A percentile compares a stretch with the other conserved stretches of the same genome.
Conservation (phyloP, 2,797 vertebrate genomes). For the Alauda arvensis region DNA sequence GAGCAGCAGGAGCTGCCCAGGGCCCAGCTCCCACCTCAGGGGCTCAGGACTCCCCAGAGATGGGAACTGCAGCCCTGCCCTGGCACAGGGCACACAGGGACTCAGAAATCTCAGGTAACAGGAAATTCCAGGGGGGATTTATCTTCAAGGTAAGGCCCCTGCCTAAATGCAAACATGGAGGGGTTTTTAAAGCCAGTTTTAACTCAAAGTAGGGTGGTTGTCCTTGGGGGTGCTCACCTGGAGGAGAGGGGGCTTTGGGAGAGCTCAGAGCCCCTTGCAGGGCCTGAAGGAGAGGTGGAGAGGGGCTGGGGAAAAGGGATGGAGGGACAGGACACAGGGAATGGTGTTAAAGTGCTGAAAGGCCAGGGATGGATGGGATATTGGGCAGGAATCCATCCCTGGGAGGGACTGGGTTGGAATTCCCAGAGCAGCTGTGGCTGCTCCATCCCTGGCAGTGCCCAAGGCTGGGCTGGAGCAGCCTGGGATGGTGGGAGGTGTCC, state of each 20-base stretch:
- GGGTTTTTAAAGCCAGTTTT: neutral
- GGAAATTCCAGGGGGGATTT: neutral
- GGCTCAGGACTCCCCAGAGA: neutral
- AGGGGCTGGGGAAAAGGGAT: neutral
- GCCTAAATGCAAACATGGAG: neutral
- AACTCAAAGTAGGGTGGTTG: neutral
- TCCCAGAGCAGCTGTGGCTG: neutral
- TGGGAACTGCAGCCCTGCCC: rapidly evolving
- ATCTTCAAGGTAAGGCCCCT: neutral
- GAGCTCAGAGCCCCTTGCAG: neutral
- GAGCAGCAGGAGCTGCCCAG: neutral
- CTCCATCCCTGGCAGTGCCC: neutral
- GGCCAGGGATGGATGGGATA: neutral
- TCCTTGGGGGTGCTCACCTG: neutral
- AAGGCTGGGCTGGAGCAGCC: neutral
- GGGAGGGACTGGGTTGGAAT: rapidly evolving
- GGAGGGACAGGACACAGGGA: neutral
- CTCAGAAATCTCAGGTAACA: no score
- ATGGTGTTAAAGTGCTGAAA: rapidly evolving
- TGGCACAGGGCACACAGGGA: neutral
- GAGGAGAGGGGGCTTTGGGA: neutral
- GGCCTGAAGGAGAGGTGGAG: neutral
- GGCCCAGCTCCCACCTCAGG: neutral
- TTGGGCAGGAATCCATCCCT: rapidly evolving
- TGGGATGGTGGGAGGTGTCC: neutral